Evolutionary conservation across 2,888 invertebrate species (phyloP).

Genomic region (Cloeon dipterum): DNA sequence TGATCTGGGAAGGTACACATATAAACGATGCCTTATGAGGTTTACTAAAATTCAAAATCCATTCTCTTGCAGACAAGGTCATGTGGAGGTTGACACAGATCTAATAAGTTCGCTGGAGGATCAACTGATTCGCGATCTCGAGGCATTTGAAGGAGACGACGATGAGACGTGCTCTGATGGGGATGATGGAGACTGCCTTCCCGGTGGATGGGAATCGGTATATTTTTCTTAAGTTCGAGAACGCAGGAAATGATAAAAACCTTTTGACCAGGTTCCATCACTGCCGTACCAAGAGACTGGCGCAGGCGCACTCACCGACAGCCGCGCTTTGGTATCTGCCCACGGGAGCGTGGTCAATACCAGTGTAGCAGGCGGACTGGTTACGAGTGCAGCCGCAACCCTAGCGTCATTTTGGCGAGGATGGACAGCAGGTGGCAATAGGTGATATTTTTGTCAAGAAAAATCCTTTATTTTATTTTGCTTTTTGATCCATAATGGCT

Average conservation of each 20-base stretch:
- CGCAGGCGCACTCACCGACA: neutral
- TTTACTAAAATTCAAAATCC: neutral
- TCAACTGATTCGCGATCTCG: conserved; percentile 32
- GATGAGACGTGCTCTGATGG: conserved; percentile 41
- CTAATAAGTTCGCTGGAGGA: conserved; percentile 36
- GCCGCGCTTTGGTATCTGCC: neutral
- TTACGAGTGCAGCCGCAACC: conserved; percentile 62
- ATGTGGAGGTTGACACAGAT: conserved; percentile 31
- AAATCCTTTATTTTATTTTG: too few relatives aligned
- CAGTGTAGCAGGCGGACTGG: conserved; percentile 46
- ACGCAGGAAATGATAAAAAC: too few relatives aligned
- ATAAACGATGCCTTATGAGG: too few relatives aligned
- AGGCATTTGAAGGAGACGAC: conserved; percentile 25
- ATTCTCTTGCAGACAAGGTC: conserved; percentile 25
- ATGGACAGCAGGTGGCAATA: too few relatives aligned
- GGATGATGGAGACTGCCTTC: conserved; percentile 36
- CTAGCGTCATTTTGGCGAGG: conserved; percentile 62
- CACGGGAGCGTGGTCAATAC: conserved; percentile 7
- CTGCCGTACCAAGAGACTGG: neutral
- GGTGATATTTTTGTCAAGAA: too few relatives aligned
- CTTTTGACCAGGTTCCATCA: neutral
- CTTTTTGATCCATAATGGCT: too few relatives aligned
- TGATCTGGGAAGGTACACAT: conserved; percentile 58
- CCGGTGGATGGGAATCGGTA: conserved; percentile 64
- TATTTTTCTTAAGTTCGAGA: conserved; percentile 12